Evolutionary conservation across 2,113 vertebrate species (phyloP).

Genomic region (Anser cygnoides): DNA sequence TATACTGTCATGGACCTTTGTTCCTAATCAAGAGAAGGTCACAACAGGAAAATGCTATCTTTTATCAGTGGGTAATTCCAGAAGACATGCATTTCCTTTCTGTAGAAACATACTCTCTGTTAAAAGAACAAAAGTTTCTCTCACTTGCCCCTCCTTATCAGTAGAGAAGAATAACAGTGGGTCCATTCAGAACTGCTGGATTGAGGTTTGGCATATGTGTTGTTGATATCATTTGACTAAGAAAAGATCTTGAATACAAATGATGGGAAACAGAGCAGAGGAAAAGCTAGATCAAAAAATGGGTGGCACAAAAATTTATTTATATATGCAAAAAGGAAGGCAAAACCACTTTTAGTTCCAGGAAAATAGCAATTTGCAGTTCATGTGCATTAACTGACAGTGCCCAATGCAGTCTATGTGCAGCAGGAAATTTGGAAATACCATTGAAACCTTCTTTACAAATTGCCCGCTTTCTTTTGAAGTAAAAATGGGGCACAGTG

Average conservation of each 20-base stretch:
- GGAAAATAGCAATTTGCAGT: conserved; percentile 24
- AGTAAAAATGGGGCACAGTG: neutral
- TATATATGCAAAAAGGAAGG: conserved; percentile 4
- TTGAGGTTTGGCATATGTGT: neutral
- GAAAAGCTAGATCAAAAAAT: neutral
- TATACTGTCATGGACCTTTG: neutral
- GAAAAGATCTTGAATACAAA: neutral
- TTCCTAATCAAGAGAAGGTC: neutral
- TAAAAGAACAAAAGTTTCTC: neutral
- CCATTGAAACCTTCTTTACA: neutral
- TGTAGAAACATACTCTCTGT: neutral
- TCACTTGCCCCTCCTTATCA: neutral
- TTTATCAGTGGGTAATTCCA: neutral
- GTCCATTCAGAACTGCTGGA: neutral
- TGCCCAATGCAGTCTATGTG: neutral
- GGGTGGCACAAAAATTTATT: neutral
- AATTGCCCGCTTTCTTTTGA: neutral
- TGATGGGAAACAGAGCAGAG: neutral
- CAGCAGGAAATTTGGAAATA: neutral
- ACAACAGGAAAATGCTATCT: neutral
- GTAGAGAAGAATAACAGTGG: neutral
- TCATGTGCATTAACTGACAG: neutral
- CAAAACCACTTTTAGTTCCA: conserved; percentile 33
- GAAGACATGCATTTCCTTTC: neutral
- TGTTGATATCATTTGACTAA: neutral